Evolutionary conservation across 2,888 invertebrate species (phyloP), one percentile per base, ranked within the genome.

Genomic region (Dryomyza anilis): DNA sequence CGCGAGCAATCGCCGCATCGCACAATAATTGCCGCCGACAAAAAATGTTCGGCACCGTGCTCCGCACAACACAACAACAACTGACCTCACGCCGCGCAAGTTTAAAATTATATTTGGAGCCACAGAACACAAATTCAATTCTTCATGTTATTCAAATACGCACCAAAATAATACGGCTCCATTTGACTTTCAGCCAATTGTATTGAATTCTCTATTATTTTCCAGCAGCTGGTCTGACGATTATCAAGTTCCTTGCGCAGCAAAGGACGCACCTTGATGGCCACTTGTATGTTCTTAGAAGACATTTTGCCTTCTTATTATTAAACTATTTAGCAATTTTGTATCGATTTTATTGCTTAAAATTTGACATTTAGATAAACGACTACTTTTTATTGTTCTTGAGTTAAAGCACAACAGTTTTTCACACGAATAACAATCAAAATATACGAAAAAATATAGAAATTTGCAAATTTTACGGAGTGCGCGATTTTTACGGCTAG

Each of bases 191-290:
- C 89, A 0, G 86, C 76, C 65, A 87, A 86, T 67, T 85, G 84
- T 8, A 92, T 86, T 0, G 86, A 84, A 71, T 89, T 87, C 56
- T 86, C 86, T 58, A 85, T 84, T 33, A 89, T 85, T 45, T 84
- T 83, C 91, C 91, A 91, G 76, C 87, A 86, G 66, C 85, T 82
- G 72, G 87, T 86, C 6, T 87, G 86, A 45, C 87, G 87, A 55
- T 86, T 84, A 82, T 92, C 91, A 52, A 88, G 86, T 83, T 92
- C 91, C 55, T 89, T 86, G 73, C 85, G 81, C 72, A 89, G 88
- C 10, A 90, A 78, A 23, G 91, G 91, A 52, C 92, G 86, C 69
- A 90, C 86, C 85, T 91, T 90, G 67, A 92, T 89, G 65, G 89
- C 91, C 61, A 92, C 92, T 85, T 90, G 89, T 58, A 92, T 90